A percentile compares a stretch with the other conserved stretches of the same genome.
Conservation (phyloP, 1,140 invertebrate species). For the Spodoptera frugiperda region DNA sequence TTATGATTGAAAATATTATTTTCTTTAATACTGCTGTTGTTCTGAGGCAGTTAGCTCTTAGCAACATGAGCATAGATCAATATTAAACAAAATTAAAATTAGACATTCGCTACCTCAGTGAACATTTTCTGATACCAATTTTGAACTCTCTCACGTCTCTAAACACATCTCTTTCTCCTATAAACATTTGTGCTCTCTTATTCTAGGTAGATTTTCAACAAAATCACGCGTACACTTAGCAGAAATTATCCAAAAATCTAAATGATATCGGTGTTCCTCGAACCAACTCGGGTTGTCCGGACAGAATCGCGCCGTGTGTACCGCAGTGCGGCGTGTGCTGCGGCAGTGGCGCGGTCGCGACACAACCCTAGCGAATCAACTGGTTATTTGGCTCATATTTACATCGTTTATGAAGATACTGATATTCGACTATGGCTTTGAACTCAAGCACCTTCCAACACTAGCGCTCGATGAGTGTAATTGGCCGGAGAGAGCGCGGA, state of each 20-base stretch:
- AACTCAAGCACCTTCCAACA: no score
- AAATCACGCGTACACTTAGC: not conserved
- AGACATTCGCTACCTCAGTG: no score
- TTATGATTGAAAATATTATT: no score
- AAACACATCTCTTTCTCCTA: not conserved
- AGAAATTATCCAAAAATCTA: constrained; percentile 1
- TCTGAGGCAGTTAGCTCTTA: not conserved
- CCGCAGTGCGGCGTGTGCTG: constrained; percentile 71
- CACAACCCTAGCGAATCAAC: constrained; percentile 42
- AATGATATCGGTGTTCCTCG: not conserved
- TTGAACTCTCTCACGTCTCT: no score
- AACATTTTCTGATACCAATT: no score
- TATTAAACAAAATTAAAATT: no score
- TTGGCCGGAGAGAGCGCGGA: no score
- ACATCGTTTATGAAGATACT: not conserved
- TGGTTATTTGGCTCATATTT: constrained; percentile 11
- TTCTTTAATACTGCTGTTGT: not conserved
- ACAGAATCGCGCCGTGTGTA: constrained; percentile 49
- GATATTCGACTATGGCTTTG: no score
- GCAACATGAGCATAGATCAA: not conserved
- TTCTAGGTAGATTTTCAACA: not conserved
- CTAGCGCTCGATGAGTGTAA: no score
- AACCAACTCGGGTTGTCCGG: constrained; percentile 12
- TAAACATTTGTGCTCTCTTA: not conserved
- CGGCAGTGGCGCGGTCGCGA: constrained; percentile 56